Evolutionary conservation across 2,113 vertebrate species (phyloP).

Genomic region (human): DNA sequence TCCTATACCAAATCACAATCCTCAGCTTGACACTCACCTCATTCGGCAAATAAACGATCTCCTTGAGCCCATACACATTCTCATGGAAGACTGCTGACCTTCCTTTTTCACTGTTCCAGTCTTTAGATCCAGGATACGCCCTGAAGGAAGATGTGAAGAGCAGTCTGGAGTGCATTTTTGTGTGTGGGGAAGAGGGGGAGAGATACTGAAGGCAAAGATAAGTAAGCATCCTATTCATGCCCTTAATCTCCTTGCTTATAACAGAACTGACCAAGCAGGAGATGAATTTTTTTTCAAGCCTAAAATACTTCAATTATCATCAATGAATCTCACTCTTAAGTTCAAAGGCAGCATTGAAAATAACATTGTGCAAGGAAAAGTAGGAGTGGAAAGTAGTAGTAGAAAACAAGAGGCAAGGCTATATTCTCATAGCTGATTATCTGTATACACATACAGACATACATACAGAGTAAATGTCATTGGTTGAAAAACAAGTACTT

Average conservation of each 20-base stretch:
- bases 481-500: constrained; percentile 27
- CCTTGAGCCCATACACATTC: constrained; percentile 97
- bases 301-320: not conserved
- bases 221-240: not conserved
- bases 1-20: not conserved
- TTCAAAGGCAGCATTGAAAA: not conserved
- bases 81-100: constrained; percentile 94
- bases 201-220: not conserved
- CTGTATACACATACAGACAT: not conserved
- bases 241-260: not conserved
- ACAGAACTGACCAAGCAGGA: not conserved
- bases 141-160: constrained; percentile 73
- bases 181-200: not conserved
- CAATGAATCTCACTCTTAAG: constrained; percentile 12
- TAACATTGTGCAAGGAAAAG: not conserved
- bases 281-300: not conserved
- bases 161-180: not conserved
- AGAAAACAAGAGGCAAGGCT: not conserved
- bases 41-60: constrained; percentile 99
- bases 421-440: not conserved
- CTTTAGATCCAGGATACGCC: constrained; percentile 96
- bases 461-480: not conserved
- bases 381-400: not conserved
- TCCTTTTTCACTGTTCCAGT: constrained; percentile 99
- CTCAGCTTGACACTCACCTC: constrained; percentile 85